Evolutionary conservation across 2,113 vertebrate species (phyloP), one percentile per base, ranked within the genome.

Genomic region (Psettodes erumei): DNA sequence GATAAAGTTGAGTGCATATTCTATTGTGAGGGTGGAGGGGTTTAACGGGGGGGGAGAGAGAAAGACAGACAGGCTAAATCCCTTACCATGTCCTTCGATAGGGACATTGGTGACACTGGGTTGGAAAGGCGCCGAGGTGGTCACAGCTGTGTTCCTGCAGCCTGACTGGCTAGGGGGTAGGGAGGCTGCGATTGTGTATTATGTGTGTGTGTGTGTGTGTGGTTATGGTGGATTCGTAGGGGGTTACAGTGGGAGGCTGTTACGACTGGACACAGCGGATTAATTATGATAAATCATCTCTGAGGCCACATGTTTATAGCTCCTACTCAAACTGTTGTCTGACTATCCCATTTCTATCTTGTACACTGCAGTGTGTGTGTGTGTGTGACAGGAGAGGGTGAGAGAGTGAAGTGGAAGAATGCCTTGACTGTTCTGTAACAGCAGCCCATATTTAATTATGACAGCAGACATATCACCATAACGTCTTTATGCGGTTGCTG

Each of bases 271-370:
- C 75, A 75, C 72, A 77, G 70, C 37, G 79, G 92, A 94, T 94
- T 94, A 92, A 93, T 93, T 91, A 91, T 82, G 54, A 89, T 92
- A 91, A 93, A 93, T 92, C 86, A 91, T 90, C 66, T 88, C 85
- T 56, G 68, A 56, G 84, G 68, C 64, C 85, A 74, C 79, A 80
- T 88, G 81, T 89, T 90, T 81, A 90, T 67, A 74, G 69, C 73
- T 77, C 60, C 78, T 65, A 64, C 42, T 79, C 54, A 64, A 73
- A 77, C 64, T 45, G 87, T 79, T 81, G 84, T 61, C 60, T 71
- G 53, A 65, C 78, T 76, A 42, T 75, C 47, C 2, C 56, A 67
- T 85, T 78, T 75, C 38, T 42, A 79, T 87, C 70, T 65, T 8
- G 45, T 11, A 21, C 59, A 40, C 43, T 43, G 77, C 37, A 40